Evolutionary conservation across 2,888 invertebrate genomes (phyloP).

Genomic region (Tetragnatha montana): DNA sequence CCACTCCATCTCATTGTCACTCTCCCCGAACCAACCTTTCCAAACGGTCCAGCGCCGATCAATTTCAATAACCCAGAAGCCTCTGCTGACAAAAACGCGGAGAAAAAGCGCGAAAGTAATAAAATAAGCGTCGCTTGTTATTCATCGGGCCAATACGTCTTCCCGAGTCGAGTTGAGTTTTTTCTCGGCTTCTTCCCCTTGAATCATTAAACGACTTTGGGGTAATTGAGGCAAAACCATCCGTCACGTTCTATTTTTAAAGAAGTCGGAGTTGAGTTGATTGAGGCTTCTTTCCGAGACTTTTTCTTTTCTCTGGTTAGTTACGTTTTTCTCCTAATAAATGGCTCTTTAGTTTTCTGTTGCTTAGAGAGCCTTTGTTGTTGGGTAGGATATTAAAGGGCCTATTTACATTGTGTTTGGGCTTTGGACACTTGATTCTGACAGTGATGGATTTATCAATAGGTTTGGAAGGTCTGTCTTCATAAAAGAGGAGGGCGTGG

Average conservation of each 20-base stretch:
- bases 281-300: constrained; percentile 53
- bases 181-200: constrained; percentile 24
- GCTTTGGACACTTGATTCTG: neutral
- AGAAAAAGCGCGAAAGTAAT: neutral
- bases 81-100: neutral
- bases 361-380: constrained; percentile 4
- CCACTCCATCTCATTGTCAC: too few relatives aligned
- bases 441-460: neutral
- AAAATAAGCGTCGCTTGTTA: constrained; percentile 52
- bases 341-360: neutral
- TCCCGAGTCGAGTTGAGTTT: constrained; percentile 26
- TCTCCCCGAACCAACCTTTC: too few relatives aligned
- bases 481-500: neutral
- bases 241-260: constrained; percentile 62
- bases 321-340: neutral
- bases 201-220: constrained; percentile 64
- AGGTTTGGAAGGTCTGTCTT: neutral
- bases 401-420: constrained; percentile 17
- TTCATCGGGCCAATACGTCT: constrained; percentile 41
- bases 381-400: constrained; percentile 13
- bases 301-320: constrained; percentile 4
- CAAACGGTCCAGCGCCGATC: too few relatives aligned
- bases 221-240: constrained; percentile 65
- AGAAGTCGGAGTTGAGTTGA: constrained; percentile 59
- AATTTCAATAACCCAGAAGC: neutral